These are phyloP conservation scores for Dryocosmus kuriphilus DNA, from an alignment of 2,888 invertebrate species.

Conservation along the genomic window DNA sequence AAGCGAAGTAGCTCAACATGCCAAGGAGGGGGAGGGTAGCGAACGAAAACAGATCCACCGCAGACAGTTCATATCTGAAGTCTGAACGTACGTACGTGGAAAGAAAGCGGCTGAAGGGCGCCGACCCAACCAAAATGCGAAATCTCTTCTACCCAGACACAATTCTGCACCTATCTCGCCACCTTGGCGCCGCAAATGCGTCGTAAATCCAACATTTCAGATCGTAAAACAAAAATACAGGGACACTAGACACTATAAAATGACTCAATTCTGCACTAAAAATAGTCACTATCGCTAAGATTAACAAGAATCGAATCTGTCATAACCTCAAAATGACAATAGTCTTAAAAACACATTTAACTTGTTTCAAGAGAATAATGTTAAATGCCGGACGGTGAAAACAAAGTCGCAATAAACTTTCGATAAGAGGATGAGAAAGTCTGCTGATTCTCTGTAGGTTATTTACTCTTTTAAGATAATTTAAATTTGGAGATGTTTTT, in stretches of 20 bases:
- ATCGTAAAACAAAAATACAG: neutral
- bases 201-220: neutral
- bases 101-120: constrained; percentile 35
- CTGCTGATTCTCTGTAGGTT: neutral
- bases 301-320: constrained; percentile 8
- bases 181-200: neutral
- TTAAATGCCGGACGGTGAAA: neutral
- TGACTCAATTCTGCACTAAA: neutral
- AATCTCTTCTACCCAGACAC: neutral
- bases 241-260: neutral
- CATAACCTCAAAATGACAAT: constrained; percentile 13
- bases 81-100: constrained; percentile 29
- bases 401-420: neutral
- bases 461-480: neutral
- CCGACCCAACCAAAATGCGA: constrained; percentile 16
- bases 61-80: constrained; percentile 18
- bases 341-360: neutral
- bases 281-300: constrained; percentile 22
- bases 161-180: constrained; percentile 5
- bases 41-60: constrained; percentile 11
- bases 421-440: neutral
- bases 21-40: constrained; percentile 45
- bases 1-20: constrained; percentile 49
- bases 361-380: neutral
- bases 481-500: neutral